Conservation (phyloP, 2,797 vertebrate genomes). For the Danio albolineatus region DNA sequence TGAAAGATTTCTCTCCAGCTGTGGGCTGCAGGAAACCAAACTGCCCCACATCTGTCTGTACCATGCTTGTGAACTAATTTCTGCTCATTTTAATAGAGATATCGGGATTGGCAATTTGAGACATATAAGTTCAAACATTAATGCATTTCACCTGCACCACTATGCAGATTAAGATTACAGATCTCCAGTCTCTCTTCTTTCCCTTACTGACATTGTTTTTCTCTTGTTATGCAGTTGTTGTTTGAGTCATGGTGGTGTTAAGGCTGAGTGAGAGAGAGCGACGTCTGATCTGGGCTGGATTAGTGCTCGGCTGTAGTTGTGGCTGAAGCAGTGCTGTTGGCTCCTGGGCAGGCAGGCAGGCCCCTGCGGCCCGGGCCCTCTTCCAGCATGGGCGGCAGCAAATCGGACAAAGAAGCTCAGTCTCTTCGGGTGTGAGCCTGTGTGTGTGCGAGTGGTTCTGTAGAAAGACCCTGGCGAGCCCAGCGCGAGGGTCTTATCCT, state of each 20-base stretch:
- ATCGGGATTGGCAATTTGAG: neutral
- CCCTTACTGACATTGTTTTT: conserved; percentile 37
- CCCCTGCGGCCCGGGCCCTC: conserved; percentile 70
- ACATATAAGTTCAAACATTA: neutral
- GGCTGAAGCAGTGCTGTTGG: conserved; percentile 58
- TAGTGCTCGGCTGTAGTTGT: conserved; percentile 40
- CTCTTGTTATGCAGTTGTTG: conserved; percentile 36
- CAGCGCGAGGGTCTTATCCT: conserved; percentile 82
- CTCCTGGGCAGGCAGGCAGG: conserved; percentile 65
- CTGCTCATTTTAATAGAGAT: neutral
- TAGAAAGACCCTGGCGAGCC: conserved; percentile 68
- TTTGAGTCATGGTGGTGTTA: conserved; percentile 32
- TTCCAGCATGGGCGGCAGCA: conserved; percentile 75
- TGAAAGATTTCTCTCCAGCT: conserved; percentile 25
- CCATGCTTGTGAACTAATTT: neutral
- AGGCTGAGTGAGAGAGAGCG: conserved; percentile 40
- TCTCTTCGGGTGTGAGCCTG: conserved; percentile 68
- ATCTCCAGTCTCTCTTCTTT: conserved; percentile 49
- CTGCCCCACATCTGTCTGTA: neutral
- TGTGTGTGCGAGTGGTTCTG: conserved; percentile 48
- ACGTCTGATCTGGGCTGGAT: conserved; percentile 54
- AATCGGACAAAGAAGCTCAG: conserved; percentile 83
- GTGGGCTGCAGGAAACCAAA: neutral
- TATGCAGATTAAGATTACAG: conserved; percentile 43
- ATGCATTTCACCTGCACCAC: neutral